These are phyloP conservation scores for Trypoxylon attenuatum DNA, from an alignment of 2,888 invertebrate genomes.

Conservation along the genomic window DNA sequence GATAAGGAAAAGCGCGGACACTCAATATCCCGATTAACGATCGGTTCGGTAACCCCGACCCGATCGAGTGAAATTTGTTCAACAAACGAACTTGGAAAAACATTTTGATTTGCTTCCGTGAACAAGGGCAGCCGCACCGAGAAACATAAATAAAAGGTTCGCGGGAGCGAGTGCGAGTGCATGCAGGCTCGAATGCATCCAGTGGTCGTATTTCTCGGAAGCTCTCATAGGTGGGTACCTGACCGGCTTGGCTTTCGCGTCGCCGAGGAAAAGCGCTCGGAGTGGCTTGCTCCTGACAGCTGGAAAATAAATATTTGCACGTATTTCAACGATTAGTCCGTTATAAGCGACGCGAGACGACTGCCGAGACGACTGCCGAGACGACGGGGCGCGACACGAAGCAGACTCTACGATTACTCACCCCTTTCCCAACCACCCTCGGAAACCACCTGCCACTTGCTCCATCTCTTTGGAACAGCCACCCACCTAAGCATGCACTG, in stretches of 20 bases:
- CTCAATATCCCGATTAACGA: constrained; percentile 2
- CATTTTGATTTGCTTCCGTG: constrained; percentile 47
- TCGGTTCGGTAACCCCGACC: background rate
- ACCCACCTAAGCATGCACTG: too few relatives aligned
- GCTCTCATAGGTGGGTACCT: constrained; percentile 39
- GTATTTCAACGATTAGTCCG: constrained; percentile 66
- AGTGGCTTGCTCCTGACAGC: constrained; percentile 61
- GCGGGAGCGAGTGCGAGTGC: constrained; percentile 13
- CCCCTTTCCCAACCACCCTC: background rate
- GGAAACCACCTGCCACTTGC: background rate
- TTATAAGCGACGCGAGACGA: constrained; percentile 53
- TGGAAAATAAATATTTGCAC: constrained; percentile 65
- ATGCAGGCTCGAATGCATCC: constrained; percentile 43
- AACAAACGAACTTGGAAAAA: constrained; percentile 27
- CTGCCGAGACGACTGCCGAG: constrained; percentile 27
- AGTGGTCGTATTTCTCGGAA: constrained; percentile 55
- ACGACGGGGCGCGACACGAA: too few relatives aligned
- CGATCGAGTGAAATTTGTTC: background rate
- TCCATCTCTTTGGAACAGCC: background rate
- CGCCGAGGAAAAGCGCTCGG: constrained; percentile 41
- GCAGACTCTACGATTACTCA: constrained; percentile 25
- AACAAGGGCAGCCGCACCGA: constrained; percentile 28
- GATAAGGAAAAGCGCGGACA: background rate
- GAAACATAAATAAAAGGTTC: constrained; percentile 59
- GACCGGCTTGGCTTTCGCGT: constrained; percentile 38